phyloP scores from a whole-genome alignment of 2,797 vertebrate species.

The Pseudocheirus occidentalis region DNA sequence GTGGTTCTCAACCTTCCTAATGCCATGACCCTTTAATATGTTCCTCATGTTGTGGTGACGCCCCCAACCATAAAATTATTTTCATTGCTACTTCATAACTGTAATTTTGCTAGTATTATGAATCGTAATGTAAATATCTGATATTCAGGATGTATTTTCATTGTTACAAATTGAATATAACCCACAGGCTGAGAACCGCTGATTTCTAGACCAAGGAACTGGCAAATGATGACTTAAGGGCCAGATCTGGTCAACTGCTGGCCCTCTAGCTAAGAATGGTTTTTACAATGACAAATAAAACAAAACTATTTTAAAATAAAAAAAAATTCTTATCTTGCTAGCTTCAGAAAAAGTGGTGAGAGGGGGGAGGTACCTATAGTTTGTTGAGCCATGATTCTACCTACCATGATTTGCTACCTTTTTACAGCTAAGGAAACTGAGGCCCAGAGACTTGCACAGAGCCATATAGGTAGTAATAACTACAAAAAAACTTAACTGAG shows the following conservation, averaged over 20 bases:
- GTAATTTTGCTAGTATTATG: too few relatives aligned
- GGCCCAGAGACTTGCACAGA: not conserved
- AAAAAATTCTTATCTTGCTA: not conserved
- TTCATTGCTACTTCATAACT: too few relatives aligned
- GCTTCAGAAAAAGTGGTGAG: not conserved
- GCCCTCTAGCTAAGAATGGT: not conserved
- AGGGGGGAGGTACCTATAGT: not conserved
- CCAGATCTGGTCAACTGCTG: not conserved
- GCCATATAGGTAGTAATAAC: not conserved
- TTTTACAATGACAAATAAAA: not conserved
- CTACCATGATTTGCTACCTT: not conserved
- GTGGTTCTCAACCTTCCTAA: too few relatives aligned
- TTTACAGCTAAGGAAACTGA: not conserved
- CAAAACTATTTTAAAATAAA: not conserved
- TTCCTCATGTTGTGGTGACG: too few relatives aligned
- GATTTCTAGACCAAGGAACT: not conserved
- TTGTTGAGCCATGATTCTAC: not conserved
- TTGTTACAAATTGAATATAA: too few relatives aligned
- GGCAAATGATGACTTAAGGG: not conserved
- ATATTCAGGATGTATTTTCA: too few relatives aligned
- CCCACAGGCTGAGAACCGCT: too few relatives aligned
- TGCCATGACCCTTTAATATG: too few relatives aligned
- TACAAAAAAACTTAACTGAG: not conserved
- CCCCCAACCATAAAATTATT: too few relatives aligned
- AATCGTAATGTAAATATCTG: too few relatives aligned